Base-by-base conservation (phyloP, 2,888 invertebrate species). In the Leptinotarsa haldemani region DNA sequence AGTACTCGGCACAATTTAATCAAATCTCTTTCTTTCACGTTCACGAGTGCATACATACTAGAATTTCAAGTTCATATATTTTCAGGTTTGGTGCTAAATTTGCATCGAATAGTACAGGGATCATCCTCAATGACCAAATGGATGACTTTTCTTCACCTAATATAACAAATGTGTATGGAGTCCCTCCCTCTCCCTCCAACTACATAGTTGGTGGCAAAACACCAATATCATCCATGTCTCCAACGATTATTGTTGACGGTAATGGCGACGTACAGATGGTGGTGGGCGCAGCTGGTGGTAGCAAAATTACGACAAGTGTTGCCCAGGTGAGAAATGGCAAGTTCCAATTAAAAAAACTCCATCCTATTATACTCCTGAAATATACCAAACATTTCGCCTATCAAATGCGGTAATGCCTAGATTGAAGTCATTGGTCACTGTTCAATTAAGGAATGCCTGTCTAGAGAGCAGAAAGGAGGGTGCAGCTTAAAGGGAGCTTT, bases 201-300 rank as follows among this genome's bases (percentile, higher is more conserved):
- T 94, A 92, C 85, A 93, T 98, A 65, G 88, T 87, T 46, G 95
- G 97, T 0, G 93, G 94, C 3, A 95, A 96, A 83, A 90, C 94
- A 53, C 96, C 98, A 0, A 88, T 97, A 82, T 97, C 97, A 25
- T 97, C 97, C 0, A 98, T 97, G 96, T 92, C 92, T 74, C 98
- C 98, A 0, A 90, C 93, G 40, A 92, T 98, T 65, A 88, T 97
- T 16, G 87, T 94, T 4, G 91, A 94, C 80, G 86, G 56, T 30
- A 71, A 87, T 5, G 86, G 91, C 16, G 91, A 92, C 7, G 88
- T 92, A n/a, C 20, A 73, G 13, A 70, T 79, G 79, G 46, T 92
- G 0, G 80, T 95, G 5, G 98, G 98, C 1, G 97, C 94, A 1
- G 95, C 97, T 2, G 97, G 98, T 2, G 98, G 98, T 40, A 93